Evolutionary conservation across 2,113 vertebrate genomes (phyloP).

Genomic region (Gracilinanus agilis): DNA sequence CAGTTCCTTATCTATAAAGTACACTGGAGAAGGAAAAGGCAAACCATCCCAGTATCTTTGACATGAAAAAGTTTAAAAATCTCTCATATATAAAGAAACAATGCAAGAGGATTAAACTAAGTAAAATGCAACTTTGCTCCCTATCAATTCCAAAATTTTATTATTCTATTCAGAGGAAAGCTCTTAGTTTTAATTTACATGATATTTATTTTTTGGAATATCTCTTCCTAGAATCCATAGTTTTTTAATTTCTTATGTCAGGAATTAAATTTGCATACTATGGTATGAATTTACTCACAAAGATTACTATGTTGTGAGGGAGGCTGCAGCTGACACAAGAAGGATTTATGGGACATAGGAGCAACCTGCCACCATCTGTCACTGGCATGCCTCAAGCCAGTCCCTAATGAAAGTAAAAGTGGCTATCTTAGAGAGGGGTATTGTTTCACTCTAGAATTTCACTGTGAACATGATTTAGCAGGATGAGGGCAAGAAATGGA

Average conservation of each 20-base stretch:
- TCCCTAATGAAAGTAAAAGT: background rate
- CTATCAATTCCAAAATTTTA: background rate
- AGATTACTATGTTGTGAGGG: background rate
- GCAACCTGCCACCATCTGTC: background rate
- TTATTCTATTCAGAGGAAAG: background rate
- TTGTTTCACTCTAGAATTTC: constrained; percentile 12
- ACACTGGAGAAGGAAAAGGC: no score
- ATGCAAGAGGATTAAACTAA: background rate
- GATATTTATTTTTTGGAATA: background rate
- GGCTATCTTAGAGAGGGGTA: background rate
- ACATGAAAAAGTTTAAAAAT: background rate
- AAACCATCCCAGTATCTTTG: background rate
- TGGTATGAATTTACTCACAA: background rate
- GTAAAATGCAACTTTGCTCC: background rate
- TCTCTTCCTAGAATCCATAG: background rate
- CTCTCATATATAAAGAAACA: background rate
- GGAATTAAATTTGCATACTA: background rate
- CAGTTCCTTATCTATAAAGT: no score
- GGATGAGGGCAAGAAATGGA: constrained; percentile 3
- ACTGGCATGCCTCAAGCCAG: background rate
- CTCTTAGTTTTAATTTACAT: background rate
- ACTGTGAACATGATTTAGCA: constrained; percentile 6
- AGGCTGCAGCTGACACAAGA: background rate
- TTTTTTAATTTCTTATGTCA: background rate
- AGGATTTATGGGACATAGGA: background rate